These are phyloP conservation scores for Charanyca ferruginea DNA, from an alignment of 2,888 invertebrate species.

Conservation along the genomic window DNA sequence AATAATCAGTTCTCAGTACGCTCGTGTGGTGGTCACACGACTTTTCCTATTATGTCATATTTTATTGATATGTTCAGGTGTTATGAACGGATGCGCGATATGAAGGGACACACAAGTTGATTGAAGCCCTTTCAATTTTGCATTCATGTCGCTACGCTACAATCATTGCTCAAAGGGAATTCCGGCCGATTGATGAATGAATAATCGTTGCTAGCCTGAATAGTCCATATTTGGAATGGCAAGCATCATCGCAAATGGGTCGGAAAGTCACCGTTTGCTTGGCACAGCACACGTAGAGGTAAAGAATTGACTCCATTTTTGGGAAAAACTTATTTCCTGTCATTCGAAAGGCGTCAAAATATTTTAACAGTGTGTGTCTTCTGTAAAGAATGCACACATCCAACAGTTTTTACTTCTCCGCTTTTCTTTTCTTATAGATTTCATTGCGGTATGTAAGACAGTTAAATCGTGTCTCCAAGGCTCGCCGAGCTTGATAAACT, in stretches of 20 bases:
- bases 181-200: slow-evolving; percentile 19
- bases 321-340: background rate
- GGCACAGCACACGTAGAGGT: background rate
- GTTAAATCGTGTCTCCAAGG: background rate
- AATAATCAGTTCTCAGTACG: slow-evolving; percentile 74
- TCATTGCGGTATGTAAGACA: background rate
- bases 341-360: background rate
- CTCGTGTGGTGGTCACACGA: slow-evolving; percentile 76
- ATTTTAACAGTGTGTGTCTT: background rate
- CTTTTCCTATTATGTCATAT: slow-evolving; percentile 67
- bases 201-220: slow-evolving; percentile 8
- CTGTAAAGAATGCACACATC: too few relatives aligned
- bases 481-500: too few relatives aligned
- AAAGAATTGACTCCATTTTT: background rate
- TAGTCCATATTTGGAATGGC: background rate
- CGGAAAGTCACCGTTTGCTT: background rate
- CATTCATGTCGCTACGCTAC: slow-evolving; percentile 42
- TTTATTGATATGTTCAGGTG: slow-evolving; percentile 62
- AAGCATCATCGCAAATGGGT: background rate
- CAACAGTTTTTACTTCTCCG: too few relatives aligned
- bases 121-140: slow-evolving; percentile 49
- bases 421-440: too few relatives aligned
- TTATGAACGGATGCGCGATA: slow-evolving; percentile 58
- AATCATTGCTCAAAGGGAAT: slow-evolving; percentile 30
- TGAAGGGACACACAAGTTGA: slow-evolving; percentile 47